Evolutionary conservation across 2,888 invertebrate species (phyloP).

Genomic region (Synanthedon formicaeformis): DNA sequence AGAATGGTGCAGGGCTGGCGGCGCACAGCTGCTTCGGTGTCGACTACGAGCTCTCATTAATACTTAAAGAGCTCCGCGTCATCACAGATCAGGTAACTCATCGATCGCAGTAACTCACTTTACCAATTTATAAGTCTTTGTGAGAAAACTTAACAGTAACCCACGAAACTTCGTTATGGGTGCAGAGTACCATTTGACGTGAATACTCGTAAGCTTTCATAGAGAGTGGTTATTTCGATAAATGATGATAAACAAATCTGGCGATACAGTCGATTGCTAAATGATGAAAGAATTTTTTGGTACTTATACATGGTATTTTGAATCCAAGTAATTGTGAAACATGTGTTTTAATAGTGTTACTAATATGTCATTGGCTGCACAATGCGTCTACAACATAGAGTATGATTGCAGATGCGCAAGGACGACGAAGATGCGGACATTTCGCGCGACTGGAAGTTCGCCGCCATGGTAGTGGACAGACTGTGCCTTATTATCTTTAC

Average conservation of each 20-base stretch:
- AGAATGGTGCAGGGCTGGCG: conserved; percentile 80
- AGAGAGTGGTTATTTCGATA: no score
- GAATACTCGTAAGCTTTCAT: no score
- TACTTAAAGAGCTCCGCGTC: conserved; percentile 93
- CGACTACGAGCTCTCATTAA: conserved; percentile 93
- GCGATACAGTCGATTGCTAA: no score
- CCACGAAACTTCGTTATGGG: no score
- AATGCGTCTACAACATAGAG: no score
- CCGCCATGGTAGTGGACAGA: conserved; percentile 99
- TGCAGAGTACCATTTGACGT: not conserved
- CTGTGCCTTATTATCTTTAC: conserved; percentile 99
- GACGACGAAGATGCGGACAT: conserved; percentile 95
- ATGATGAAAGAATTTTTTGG: no score
- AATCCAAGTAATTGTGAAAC: no score
- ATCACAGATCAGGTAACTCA: conserved; percentile 85
- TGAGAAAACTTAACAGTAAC: not conserved
- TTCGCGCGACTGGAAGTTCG: conserved; percentile 99
- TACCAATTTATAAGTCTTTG: no score
- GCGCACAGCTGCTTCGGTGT: conserved; percentile 91
- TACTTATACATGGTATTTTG: no score
- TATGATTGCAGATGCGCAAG: conserved; percentile 81
- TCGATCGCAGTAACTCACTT: no score
- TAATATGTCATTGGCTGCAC: not conserved
- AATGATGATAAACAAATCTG: no score
- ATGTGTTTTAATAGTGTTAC: not conserved